phyloP scores from a whole-genome alignment of 1,140 invertebrate genomes.

The Drosophila kanapiae region DNA sequence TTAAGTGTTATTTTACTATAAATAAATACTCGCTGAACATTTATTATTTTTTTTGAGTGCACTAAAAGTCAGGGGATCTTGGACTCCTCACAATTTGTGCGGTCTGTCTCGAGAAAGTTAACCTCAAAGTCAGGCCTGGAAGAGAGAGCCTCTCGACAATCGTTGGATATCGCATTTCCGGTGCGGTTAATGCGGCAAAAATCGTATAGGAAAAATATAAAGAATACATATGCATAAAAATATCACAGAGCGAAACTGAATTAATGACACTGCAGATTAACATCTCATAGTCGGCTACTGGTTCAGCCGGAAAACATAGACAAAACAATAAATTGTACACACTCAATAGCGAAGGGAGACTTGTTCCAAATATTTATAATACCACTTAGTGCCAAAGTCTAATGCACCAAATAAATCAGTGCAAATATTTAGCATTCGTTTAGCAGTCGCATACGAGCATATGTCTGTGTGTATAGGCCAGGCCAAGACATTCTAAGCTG shows the following conservation, averaged over 20 bases:
- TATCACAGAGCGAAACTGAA: conserved; percentile 35
- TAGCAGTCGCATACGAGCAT: conserved; percentile 49
- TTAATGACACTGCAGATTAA: conserved; percentile 54
- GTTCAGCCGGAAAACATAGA: conserved; percentile 31
- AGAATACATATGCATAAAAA: conserved; percentile 8
- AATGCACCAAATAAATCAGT: conserved; percentile 80
- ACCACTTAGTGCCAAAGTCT: conserved; percentile 66
- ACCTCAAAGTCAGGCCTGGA: conserved; percentile 21
- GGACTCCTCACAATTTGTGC: conserved; percentile 64
- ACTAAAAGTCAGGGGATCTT: conserved; percentile 42
- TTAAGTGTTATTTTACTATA: no score
- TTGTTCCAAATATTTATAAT: conserved; percentile 72
- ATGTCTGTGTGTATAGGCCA: not conserved
- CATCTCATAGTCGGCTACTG: conserved; percentile 53
- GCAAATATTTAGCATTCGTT: conserved; percentile 80
- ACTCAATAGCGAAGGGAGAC: conserved; percentile 33
- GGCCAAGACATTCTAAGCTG: conserved; percentile 51
- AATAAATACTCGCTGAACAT: not conserved
- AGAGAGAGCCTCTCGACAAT: conserved; percentile 28
- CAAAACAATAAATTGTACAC: conserved; percentile 44
- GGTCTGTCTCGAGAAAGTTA: conserved; percentile 64
- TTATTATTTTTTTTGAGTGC: not conserved
- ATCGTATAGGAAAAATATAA: conserved; percentile 34
- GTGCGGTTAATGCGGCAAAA: conserved; percentile 68
- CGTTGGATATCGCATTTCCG: conserved; percentile 72